Evolutionary conservation across 2,888 invertebrate species (phyloP).

Genomic region (Meghimatium bilineatum): DNA sequence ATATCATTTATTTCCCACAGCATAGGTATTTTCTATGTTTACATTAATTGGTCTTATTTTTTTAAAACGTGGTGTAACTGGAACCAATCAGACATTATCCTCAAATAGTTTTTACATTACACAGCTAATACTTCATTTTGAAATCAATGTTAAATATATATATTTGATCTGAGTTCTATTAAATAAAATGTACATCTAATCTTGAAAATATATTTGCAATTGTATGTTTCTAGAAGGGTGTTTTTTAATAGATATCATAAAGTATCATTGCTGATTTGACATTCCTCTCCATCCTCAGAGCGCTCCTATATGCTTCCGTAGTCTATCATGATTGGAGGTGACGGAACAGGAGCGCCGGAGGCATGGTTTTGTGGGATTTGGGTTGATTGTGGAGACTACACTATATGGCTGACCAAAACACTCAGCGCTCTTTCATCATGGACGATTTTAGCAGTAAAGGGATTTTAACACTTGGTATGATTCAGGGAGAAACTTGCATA

Average conservation of each 20-base stretch:
- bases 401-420: background rate
- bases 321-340: constrained; percentile 11
- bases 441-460: constrained; percentile 4
- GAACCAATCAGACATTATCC: too few species aligned
- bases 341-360: constrained; percentile 32
- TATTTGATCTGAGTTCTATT: too few species aligned
- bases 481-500: background rate
- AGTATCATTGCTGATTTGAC: constrained; percentile 1
- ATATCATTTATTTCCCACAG: background rate
- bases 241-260: background rate
- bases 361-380: constrained; percentile 12
- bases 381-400: constrained; percentile 3
- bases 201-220: too few species aligned
- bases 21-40: background rate
- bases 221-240: background rate
- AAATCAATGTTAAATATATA: too few species aligned
- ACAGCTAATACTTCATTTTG: too few species aligned
- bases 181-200: too few species aligned
- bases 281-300: constrained; percentile 44
- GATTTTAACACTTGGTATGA: constrained; percentile 28
- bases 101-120: too few species aligned
- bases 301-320: constrained; percentile 34
- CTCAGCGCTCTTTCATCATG: background rate
- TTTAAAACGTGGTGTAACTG: too few species aligned
- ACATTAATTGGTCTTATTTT: too few species aligned